phyloP scores from a whole-genome alignment of 1,140 invertebrate genomes.

The Cydia strobilella region DNA sequence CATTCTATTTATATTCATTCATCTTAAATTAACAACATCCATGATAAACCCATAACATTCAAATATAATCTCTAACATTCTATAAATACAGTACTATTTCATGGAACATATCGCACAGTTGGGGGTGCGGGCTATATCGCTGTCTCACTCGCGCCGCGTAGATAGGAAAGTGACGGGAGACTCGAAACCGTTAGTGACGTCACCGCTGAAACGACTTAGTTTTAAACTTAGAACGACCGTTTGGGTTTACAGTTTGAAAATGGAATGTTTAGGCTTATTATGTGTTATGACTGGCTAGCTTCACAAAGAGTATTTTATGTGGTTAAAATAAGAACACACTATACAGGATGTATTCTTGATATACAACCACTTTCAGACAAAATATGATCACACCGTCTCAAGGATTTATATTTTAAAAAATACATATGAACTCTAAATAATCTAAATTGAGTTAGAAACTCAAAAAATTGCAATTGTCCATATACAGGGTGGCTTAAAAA shows the following conservation, averaged over 20 bases:
- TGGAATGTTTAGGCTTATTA: conserved; percentile 11
- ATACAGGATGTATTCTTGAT: no score
- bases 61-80: neutral
- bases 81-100: conserved; percentile 10
- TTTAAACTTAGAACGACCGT: conserved; percentile 30
- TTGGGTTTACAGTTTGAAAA: conserved; percentile 26
- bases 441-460: no score
- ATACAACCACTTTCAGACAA: no score
- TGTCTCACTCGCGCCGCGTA: neutral
- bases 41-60: neutral
- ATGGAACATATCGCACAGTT: neutral
- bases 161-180: neutral
- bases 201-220: conserved; percentile 28
- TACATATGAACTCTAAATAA: no score
- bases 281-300: conserved; percentile 3
- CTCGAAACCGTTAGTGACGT: conserved; percentile 26
- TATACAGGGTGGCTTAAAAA: no score
- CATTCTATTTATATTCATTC: conserved; percentile 30
- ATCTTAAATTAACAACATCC: conserved; percentile 15
- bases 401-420: no score
- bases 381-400: no score
- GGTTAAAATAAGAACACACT: neutral
- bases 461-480: no score
- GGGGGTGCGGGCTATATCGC: conserved; percentile 1
- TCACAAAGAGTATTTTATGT: neutral